Base-by-base conservation (phyloP, 2,113 vertebrate species). In the Oophaga pumilio region DNA sequence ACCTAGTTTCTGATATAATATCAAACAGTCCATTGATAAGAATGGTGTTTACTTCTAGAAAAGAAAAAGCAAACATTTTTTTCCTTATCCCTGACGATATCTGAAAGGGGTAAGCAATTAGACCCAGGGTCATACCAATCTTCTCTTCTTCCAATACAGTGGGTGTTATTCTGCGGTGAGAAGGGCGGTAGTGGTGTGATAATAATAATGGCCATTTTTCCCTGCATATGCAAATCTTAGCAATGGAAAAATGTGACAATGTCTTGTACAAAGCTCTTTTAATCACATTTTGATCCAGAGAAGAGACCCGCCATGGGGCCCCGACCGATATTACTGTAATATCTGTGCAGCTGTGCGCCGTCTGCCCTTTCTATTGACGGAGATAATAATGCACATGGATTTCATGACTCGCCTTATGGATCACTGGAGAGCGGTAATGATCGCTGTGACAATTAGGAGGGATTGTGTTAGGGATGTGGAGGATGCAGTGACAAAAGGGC, bases 381-480 rank as follows among this genome's bases (percentile, higher is more conserved):
- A 73, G 9, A 73, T 43, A 73, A 73, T 28, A 73, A 73, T 73
- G 69, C 33, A 49, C 33, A 73, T 73, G 43, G 69, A 73, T 43
- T 73, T 73, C 69, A 73, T 8, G 43, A 33, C 69, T 73, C 28
- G 8, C 28, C 69, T 49, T 73, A 73, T 73, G 69, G 69, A 73
- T 73, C 18, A 73, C 69, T 73, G 43, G 69, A 73, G 69, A 73
- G 69, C 28, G 15, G 69, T 73, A 73, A 73, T 73, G 69, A 73
- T 73, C 17, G 69, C 69, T 73, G 69, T 73, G 22, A 73, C 17
- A 73, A 73, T 73, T 73, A 73, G 69, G 69, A 43, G 43, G 69
- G 28, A 73, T 73, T 73, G 28, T 73, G 69, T 49, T 20, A 73
- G 69, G 28, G 26, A 49, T 43, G 69, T 73, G 69, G 43, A 73